Percentiles rank a stretch among this genome's conserved stretches.
phyloP scores from a whole-genome alignment of 2,888 invertebrate species.

The Drosophila vallismaia region DNA sequence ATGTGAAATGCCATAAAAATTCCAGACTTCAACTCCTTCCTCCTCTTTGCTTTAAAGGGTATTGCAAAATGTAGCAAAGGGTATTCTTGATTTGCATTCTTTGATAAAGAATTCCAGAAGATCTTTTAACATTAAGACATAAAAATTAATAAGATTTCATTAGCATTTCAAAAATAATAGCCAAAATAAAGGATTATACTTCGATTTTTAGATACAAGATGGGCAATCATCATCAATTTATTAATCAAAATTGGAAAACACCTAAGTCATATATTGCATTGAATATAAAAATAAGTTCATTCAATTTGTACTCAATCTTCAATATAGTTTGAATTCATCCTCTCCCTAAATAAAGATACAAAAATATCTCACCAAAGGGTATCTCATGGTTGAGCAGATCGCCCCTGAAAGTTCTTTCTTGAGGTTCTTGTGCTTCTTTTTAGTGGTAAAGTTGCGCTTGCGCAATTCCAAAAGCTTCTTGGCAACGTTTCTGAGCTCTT shows the following conservation, averaged over 20 bases:
- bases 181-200: no score
- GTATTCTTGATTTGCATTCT: background rate
- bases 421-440: slow-evolving; percentile 7
- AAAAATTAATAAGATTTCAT: background rate
- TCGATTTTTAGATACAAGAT: no score
- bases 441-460: slow-evolving; percentile 57
- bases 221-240: no score
- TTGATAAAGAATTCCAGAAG: background rate
- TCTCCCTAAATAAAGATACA: background rate
- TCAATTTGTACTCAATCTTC: no score
- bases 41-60: slow-evolving; percentile 3
- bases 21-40: slow-evolving; percentile 43
- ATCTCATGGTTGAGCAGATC: background rate
- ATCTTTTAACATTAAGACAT: background rate
- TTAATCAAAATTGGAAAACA: no score
- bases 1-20: slow-evolving; percentile 75
- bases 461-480: slow-evolving; percentile 64
- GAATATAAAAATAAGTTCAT: no score
- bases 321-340: background rate
- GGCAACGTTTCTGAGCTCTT: slow-evolving; percentile 47
- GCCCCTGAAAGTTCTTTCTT: background rate
- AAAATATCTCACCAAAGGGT: background rate
- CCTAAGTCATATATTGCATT: no score
- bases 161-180: no score
- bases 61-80: background rate